phyloP scores from a whole-genome alignment of 2,888 invertebrate genomes.

The Pyrrhia umbra region DNA sequence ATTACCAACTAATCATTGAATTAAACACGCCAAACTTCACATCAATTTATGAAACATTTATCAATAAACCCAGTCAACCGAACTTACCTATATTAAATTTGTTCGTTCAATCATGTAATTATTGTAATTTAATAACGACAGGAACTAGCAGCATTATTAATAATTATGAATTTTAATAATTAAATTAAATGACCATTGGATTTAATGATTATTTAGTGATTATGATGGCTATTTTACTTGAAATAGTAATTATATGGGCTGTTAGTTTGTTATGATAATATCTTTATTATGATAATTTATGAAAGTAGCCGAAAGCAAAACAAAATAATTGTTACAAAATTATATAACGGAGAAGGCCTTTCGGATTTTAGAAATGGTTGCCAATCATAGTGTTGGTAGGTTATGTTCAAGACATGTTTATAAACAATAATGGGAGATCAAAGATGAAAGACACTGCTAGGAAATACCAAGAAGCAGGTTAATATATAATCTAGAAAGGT shows the following conservation, averaged over 20 bases:
- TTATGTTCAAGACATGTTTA: no score
- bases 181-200: not conserved
- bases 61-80: constrained; percentile 10
- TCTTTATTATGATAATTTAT: not conserved
- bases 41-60: constrained; percentile 24
- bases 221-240: not conserved
- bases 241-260: not conserved
- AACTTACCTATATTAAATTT: constrained; percentile 11
- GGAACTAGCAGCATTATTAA: constrained; percentile 3
- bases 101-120: constrained; percentile 28
- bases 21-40: constrained; percentile 2
- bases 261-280: not conserved
- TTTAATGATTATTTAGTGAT: constrained; percentile 8
- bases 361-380: no score
- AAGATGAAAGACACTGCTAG: no score
- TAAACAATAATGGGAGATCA: no score
- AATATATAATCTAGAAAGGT: no score
- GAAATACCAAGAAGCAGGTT: no score
- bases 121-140: constrained; percentile 12
- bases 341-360: no score
- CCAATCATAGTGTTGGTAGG: no score
- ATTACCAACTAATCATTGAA: constrained; percentile 1
- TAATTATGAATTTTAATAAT: constrained; percentile 24
- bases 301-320: no score
- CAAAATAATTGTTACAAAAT: no score